Evolutionary conservation across 2,797 vertebrate species (phyloP).

Genomic region (Gymnoscopelus braueri): DNA sequence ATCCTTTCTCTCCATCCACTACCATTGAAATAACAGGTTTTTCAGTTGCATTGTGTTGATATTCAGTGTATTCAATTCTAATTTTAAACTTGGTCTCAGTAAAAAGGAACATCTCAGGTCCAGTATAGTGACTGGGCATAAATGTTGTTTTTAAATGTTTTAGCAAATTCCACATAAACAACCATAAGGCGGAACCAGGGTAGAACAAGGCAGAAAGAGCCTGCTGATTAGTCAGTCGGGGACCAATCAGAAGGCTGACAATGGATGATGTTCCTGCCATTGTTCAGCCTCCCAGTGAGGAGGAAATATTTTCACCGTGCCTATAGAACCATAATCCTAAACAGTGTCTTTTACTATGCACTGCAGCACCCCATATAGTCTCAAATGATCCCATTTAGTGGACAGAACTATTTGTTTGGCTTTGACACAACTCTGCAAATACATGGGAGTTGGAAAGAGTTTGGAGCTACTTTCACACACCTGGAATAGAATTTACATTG

Average conservation of each 20-base stretch:
- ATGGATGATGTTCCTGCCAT: constrained; percentile 28
- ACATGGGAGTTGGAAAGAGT: constrained; percentile 27
- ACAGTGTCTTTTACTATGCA: constrained; percentile 37
- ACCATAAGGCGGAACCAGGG: no score
- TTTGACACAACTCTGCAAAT: constrained; percentile 29
- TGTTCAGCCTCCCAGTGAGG: constrained; percentile 41
- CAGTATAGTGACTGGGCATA: no score
- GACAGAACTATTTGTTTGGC: constrained; percentile 34
- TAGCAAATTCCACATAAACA: not conserved
- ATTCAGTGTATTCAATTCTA: no score
- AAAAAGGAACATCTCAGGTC: no score
- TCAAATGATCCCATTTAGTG: constrained; percentile 35
- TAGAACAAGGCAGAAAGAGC: no score
- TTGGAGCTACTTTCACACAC: constrained; percentile 38
- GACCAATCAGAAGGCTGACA: no score
- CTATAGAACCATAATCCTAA: constrained; percentile 1
- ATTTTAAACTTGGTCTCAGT: no score
- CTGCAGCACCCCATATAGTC: constrained; percentile 27
- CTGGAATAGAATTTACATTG: constrained; percentile 58
- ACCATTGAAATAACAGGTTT: no score
- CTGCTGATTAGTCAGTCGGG: no score
- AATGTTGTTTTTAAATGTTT: no score
- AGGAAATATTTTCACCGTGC: constrained; percentile 26
- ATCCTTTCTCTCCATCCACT: no score
- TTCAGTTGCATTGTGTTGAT: no score